phyloP scores from a whole-genome alignment of 2,797 vertebrate genomes.

The Hippoglossus hippoglossus region DNA sequence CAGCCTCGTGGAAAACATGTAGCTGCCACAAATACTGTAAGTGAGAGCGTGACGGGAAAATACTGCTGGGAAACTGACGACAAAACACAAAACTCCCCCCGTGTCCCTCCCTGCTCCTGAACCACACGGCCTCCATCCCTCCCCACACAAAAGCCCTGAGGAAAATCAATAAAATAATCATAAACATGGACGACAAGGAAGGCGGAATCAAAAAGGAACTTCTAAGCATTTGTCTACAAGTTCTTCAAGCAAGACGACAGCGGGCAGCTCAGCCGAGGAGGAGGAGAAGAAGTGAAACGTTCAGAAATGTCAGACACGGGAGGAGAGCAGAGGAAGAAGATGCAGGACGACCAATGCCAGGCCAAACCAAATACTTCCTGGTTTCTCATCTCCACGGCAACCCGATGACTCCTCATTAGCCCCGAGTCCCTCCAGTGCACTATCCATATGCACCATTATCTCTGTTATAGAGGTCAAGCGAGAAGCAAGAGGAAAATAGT shows the following conservation, averaged over 20 bases:
- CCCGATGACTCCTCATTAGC: slow-evolving; percentile 45
- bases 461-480: slow-evolving; percentile 62
- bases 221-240: slow-evolving; percentile 61
- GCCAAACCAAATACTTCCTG: slow-evolving; percentile 56
- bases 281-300: slow-evolving; percentile 25
- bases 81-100: slow-evolving; percentile 34
- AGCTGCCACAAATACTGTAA: slow-evolving; percentile 71
- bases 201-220: slow-evolving; percentile 37
- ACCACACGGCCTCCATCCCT: slow-evolving; percentile 34
- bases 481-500: slow-evolving; percentile 68
- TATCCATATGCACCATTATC: slow-evolving; percentile 54
- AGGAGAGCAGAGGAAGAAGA: slow-evolving; percentile 51
- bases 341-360: slow-evolving; percentile 27
- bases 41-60: slow-evolving; percentile 66
- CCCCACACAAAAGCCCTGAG: slow-evolving; percentile 74
- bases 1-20: slow-evolving; percentile 51
- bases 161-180: slow-evolving; percentile 66
- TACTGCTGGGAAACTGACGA: slow-evolving; percentile 52
- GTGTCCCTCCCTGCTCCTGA: slow-evolving; percentile 32
- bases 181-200: slow-evolving; percentile 53
- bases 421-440: slow-evolving; percentile 64
- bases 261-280: slow-evolving; percentile 23
- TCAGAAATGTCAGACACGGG: slow-evolving; percentile 43
- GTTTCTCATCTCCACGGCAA: slow-evolving; percentile 62
- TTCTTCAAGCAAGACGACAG: slow-evolving; percentile 64